Conservation (phyloP, 2,113 vertebrate genomes). For the Hystrix cristata region DNA sequence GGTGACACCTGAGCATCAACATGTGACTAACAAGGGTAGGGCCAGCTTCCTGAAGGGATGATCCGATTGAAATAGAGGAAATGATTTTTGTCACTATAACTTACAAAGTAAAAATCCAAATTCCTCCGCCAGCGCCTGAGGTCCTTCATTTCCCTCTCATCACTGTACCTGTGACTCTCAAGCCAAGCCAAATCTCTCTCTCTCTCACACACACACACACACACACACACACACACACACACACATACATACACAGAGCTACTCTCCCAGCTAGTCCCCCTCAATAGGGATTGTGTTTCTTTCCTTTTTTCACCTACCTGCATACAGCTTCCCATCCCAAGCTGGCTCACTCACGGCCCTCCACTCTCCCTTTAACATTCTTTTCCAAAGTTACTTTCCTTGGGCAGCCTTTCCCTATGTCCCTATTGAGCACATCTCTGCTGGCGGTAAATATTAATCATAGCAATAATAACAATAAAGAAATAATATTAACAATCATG, state of each 20-base stretch:
- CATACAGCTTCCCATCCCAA: not conserved
- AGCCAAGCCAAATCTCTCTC: not conserved
- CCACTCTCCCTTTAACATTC: not conserved
- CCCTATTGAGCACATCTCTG: not conserved
- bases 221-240: no score
- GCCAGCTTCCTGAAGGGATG: conserved; percentile 5
- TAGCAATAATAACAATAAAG: not conserved
- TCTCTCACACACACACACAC: no score
- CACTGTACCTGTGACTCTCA: not conserved
- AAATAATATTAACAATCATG: not conserved
- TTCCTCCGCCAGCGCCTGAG: not conserved
- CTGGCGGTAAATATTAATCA: not conserved
- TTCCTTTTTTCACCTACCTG: not conserved
- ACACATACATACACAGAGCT: not conserved
- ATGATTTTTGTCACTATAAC: not conserved
- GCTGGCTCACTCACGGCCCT: not conserved
- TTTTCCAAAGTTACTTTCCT: not conserved
- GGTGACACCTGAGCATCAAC: not conserved
- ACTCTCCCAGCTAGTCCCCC: not conserved
- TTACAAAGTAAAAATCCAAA: conserved; percentile 22
- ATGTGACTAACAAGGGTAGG: not conserved
- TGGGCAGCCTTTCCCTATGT: not conserved
- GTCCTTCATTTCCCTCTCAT: not conserved
- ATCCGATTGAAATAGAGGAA: not conserved
- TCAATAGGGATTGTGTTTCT: not conserved